A percentile compares a stretch with the other conserved stretches of the same genome.
Conservation (phyloP, 2,797 vertebrate genomes). For the Rhinoraja longicauda region DNA sequence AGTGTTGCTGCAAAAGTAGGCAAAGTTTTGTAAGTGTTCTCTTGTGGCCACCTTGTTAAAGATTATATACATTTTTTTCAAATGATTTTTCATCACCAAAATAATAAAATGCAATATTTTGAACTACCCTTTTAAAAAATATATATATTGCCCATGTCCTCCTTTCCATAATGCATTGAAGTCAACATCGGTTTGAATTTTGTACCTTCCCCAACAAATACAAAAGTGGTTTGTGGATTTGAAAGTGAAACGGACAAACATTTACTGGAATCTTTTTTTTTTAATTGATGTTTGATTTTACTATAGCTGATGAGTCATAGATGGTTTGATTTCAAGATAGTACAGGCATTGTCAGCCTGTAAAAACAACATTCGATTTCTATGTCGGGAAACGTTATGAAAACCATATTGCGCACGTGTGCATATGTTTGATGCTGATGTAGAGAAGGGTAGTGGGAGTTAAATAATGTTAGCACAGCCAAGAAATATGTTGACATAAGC, state of each 20-base stretch:
- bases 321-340: background rate
- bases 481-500: background rate
- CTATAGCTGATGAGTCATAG: background rate
- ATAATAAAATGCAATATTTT: background rate
- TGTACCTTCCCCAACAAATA: background rate
- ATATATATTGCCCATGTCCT: background rate
- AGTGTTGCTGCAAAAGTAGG: background rate
- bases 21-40: background rate
- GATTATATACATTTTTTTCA: background rate
- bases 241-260: background rate
- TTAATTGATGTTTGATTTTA: background rate
- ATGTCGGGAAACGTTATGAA: background rate
- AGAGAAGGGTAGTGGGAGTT: background rate
- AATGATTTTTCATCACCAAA: too few relatives aligned
- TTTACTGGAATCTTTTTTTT: background rate
- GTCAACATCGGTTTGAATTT: background rate
- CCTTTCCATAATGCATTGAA: background rate
- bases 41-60: background rate
- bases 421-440: too few relatives aligned
- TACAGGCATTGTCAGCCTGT: background rate
- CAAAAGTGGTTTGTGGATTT: background rate
- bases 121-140: too few relatives aligned
- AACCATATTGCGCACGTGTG: too few relatives aligned
- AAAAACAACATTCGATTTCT: background rate
- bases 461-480: background rate